A percentile compares a stretch with the other conserved stretches of the same genome.
phyloP scores from a whole-genome alignment of 2,888 invertebrate genomes.

The Tiliacea citrago region DNA sequence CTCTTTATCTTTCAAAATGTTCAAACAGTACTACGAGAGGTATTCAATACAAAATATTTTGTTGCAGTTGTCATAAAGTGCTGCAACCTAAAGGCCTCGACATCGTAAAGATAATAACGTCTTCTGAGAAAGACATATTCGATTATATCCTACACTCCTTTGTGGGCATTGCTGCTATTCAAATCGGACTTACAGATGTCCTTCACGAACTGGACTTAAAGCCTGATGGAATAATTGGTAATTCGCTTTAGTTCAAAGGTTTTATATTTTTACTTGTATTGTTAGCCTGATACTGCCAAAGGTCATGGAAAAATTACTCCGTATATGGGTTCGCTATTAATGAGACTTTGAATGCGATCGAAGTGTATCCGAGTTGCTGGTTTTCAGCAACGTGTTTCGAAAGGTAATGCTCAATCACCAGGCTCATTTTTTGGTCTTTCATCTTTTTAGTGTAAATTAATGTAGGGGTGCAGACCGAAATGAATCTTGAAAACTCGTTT shows the following conservation, averaged over 20 bases:
- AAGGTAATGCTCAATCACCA: no score
- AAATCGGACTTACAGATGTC: constrained; percentile 88
- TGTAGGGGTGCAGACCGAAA: no score
- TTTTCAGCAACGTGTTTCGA: no score
- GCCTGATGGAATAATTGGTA: constrained; percentile 94
- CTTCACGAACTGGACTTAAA: constrained; percentile 89
- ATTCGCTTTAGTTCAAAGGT: constrained; percentile 64
- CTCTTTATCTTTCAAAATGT: no score
- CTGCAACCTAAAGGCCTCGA: constrained; percentile 92
- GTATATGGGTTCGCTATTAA: no score
- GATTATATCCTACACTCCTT: constrained; percentile 88
- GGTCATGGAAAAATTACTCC: background rate
- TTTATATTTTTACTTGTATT: background rate
- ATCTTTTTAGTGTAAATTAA: no score
- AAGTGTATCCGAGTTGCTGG: no score
- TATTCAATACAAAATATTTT: background rate
- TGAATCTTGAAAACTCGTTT: no score
- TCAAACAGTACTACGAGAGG: background rate
- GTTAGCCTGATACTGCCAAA: background rate
- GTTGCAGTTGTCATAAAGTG: constrained; percentile 85
- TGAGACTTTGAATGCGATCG: no score
- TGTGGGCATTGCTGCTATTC: constrained; percentile 88
- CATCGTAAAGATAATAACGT: constrained; percentile 92
- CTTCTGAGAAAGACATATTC: constrained; percentile 88
- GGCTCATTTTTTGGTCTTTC: no score